Evolutionary conservation across 2,113 vertebrate species (phyloP).

Genomic region (Loxodonta africana): DNA sequence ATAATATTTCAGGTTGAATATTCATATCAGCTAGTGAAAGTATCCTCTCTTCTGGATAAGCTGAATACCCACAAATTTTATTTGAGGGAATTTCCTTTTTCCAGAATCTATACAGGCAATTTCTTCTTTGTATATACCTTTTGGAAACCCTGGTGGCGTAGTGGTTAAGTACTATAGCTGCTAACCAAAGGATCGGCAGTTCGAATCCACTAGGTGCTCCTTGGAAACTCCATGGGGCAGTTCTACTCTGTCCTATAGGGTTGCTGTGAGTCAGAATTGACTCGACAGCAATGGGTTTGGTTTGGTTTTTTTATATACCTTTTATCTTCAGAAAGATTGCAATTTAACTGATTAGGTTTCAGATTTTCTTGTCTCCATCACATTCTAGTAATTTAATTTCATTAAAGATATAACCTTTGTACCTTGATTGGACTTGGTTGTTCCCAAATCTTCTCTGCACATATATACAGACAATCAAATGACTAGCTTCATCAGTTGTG

Average conservation of each 20-base stretch:
- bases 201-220: too few species aligned
- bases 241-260: too few species aligned
- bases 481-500: not conserved
- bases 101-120: not conserved
- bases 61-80: not conserved
- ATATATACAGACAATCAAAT: slow-evolving; percentile 44
- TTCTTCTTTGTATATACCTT: not conserved
- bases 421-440: not conserved
- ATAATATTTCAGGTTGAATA: not conserved
- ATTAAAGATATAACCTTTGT: not conserved
- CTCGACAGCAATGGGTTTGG: too few species aligned
- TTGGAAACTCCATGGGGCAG: too few species aligned
- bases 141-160: not conserved
- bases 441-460: slow-evolving; percentile 4
- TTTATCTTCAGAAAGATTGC: not conserved
- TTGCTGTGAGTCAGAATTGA: too few species aligned
- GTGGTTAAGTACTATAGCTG: too few species aligned
- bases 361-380: not conserved
- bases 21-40: not conserved
- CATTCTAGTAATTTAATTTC: slow-evolving; percentile 32
- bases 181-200: too few species aligned
- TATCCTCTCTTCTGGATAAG: not conserved
- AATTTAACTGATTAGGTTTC: not conserved
- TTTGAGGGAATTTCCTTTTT: not conserved
- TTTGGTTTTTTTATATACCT: not conserved